Percentiles rank a stretch among this genome's conserved stretches.
These are phyloP conservation scores for Chinchilla lanigera DNA, from an alignment of 2,113 vertebrate genomes.

Conservation along the genomic window DNA sequence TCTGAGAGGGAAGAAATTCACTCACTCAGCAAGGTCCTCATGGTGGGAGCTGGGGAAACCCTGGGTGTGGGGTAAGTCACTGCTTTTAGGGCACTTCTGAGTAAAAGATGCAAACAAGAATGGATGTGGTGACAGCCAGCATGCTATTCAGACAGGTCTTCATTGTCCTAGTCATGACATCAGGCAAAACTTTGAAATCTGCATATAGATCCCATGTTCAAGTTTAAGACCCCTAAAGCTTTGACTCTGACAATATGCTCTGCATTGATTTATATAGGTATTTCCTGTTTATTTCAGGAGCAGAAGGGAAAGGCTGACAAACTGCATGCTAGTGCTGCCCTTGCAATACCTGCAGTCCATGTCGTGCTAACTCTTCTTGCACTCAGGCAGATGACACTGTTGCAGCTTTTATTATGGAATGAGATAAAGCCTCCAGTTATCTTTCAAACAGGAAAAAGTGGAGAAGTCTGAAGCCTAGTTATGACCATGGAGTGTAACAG, in stretches of 20 bases:
- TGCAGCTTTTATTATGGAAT: not conserved
- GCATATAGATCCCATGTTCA: not conserved
- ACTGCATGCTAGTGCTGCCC: not conserved
- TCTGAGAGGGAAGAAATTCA: not conserved
- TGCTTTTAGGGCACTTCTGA: not conserved
- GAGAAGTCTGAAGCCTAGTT: not conserved
- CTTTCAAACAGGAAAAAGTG: not conserved
- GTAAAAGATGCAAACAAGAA: not conserved
- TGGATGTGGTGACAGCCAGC: not conserved
- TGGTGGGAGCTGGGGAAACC: not conserved
- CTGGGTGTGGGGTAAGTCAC: not conserved
- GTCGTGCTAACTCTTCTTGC: constrained; percentile 7
- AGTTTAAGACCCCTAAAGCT: not conserved
- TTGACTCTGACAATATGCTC: not conserved
- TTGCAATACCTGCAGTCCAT: not conserved
- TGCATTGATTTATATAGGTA: not conserved
- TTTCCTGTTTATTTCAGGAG: constrained; percentile 23
- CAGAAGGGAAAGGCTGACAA: not conserved
- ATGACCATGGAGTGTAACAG: not conserved
- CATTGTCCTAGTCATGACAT: not conserved
- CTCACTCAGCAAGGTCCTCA: not conserved
- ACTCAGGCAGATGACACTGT: not conserved
- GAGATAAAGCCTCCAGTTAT: not conserved
- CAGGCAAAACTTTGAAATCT: not conserved
- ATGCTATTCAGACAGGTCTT: not conserved